Base-by-base conservation (phyloP, 2,888 invertebrate genomes). In the Nymphalis urticae region DNA sequence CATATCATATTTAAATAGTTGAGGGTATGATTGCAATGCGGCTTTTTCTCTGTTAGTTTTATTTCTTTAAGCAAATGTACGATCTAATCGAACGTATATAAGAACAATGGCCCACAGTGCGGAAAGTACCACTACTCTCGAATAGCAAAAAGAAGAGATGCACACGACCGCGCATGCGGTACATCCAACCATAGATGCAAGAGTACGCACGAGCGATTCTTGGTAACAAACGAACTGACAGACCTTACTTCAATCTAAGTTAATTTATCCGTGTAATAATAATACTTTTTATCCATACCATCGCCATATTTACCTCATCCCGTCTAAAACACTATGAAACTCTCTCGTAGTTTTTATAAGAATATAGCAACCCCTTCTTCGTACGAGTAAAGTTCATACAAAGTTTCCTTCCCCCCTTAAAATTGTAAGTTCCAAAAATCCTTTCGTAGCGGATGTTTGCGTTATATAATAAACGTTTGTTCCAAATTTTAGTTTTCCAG, bases 151-250 rank as follows among this genome's bases (percentile, higher is more conserved):
- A 80, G 77, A 77, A 66, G 80, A 77, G 77, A 82, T 82, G 81
- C 84, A 83, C 85, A 79, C 80, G 81, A 83, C 84, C 85, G 84
- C 80, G 72, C 76, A 76, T 72, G 73, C 74, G 70, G 73, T 71
- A 74, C 77, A 75, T 58, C 73, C 76, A 70, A 75, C 78, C 75
- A 75, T 76, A 77, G 62, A 66, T 66, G 73, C 66, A 64, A 59
- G 66, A 68, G 73, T 70, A 70, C 72, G 69, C 72, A 67, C 68
- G 67, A 64, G 32, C 70, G 53, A 68, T 53, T 68, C 58, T 64
- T 48, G 58, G 24, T 62, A 50, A 32, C 27, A 32, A 32, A 62
- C 54, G 50, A 62, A 50, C 21, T 48, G 51, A 51, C 6, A 42
- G 36, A 47, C 42, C 47, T 32, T 24, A 13, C 47, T 19, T 48